Evolutionary conservation across 2,797 vertebrate species (phyloP), one percentile per base, ranked within the genome.

Genomic region (Brachymystax lenok): DNA sequence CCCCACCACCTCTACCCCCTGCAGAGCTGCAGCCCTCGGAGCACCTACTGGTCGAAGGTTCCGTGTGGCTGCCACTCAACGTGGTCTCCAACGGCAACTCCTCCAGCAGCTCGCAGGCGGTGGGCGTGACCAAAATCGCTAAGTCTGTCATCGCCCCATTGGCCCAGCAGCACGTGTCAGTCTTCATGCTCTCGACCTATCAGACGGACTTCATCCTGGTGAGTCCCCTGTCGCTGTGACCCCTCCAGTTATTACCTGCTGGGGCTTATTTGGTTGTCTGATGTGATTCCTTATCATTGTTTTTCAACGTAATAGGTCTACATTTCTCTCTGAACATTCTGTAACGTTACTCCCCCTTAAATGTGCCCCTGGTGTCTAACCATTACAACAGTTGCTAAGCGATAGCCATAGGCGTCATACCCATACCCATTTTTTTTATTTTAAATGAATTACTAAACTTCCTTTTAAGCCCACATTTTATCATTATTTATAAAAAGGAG

Each of bases 161-260:
- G 86, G 98, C 98, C 0, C 96, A 98, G 90, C 97, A 99, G 90
- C 96, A 97, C 0, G 98, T 99, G 74, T 99, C 98, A 0, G 97
- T 99, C 82, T 95, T 99, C 82, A 98, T 99, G 98, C 93, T 99
- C 67, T 99, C 98, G 82, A 99, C 98, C 0, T 99, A 99, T 87
- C 98, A 99, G 92, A 99, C 98, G 0, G 98, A 99, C 91, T 99
- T 97, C 80, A 97, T 99, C 90, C 93, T 99, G 95, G 98, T 98
- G 87, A 95, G 96, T 0, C 0, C 40, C 19, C 19, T 17, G 13
- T 56, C 3, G 3, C 54, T 19, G 56, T 59, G n/a, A 8, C n/a
- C 56, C 56, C 17, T 19, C 4, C 54, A 52, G 51, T 52, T 52
- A 52, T 19, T n/a, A n/a, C 19, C 19, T 40, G 40, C 40, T 5